Conservation (phyloP, 2,113 vertebrate genomes). For the Onychostoma macrolepis region DNA sequence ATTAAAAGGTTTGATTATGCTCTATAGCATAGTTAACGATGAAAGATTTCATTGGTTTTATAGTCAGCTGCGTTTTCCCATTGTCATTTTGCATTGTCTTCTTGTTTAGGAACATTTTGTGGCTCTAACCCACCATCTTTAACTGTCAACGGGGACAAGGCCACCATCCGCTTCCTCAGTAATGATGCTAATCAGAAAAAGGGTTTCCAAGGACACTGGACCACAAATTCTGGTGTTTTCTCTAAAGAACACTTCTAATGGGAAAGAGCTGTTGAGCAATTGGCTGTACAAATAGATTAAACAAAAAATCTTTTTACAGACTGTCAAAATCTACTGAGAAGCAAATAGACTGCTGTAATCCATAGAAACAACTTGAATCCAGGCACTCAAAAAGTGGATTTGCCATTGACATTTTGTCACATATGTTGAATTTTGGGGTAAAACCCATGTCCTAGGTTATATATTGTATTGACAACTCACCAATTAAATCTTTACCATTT, state of each 20-base stretch:
- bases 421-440: neutral
- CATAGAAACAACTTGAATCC: neutral
- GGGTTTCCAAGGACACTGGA: constrained; percentile 80
- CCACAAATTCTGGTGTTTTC: constrained; percentile 62
- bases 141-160: constrained; percentile 56
- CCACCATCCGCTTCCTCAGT: constrained; percentile 74
- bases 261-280: neutral
- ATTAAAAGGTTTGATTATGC: constrained; percentile 63
- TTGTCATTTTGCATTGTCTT: constrained; percentile 27
- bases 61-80: neutral
- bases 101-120: constrained; percentile 69
- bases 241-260: constrained; percentile 54
- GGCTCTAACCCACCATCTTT: constrained; percentile 63
- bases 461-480: neutral
- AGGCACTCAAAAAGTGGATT: neutral
- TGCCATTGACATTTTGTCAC: neutral
- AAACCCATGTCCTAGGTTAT: neutral
- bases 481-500: neutral
- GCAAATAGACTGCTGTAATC: neutral
- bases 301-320: neutral
- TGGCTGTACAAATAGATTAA: neutral
- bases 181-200: constrained; percentile 63
- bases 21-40: neutral
- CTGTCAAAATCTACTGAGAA: neutral
- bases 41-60: neutral